These are phyloP conservation scores for Chrysomallon squamiferum DNA, from an alignment of 1,140 invertebrate genomes.

Conservation along the genomic window DNA sequence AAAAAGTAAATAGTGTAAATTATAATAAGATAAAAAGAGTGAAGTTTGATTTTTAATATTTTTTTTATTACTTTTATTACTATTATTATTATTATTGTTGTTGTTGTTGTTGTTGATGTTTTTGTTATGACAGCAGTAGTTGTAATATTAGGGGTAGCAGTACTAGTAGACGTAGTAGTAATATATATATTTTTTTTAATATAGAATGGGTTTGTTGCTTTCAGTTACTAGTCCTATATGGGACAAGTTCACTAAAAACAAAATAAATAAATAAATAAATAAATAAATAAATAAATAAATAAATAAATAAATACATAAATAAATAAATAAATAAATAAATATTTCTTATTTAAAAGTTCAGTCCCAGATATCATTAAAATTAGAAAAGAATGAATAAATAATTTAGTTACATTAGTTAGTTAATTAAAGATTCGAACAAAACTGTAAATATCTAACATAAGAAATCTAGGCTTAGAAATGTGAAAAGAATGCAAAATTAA, in stretches of 20 bases:
- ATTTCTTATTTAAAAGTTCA: too few relatives aligned
- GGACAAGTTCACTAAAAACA: too few relatives aligned
- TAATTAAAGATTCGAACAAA: too few relatives aligned
- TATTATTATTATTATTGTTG: background rate
- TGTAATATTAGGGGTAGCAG: too few relatives aligned
- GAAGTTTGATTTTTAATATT: too few relatives aligned
- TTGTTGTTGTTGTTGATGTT: background rate
- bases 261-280: too few relatives aligned
- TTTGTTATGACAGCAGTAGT: background rate
- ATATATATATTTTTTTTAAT: background rate
- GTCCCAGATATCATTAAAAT: background rate
- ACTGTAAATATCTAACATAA: too few relatives aligned
- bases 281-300: too few relatives aligned
- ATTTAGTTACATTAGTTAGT: background rate
- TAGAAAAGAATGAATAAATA: background rate
- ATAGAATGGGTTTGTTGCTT: background rate
- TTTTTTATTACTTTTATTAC: too few relatives aligned
- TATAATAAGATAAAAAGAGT: background rate
- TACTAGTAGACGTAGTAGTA: background rate
- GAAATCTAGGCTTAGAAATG: too few relatives aligned
- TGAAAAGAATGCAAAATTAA: too few relatives aligned
- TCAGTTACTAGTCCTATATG: background rate
- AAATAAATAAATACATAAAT: too few relatives aligned
- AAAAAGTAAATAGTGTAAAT: background rate
- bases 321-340: constrained; percentile 2